Base-by-base conservation (phyloP, 2,888 invertebrate genomes). In the Tenthredo distinguenda region DNA sequence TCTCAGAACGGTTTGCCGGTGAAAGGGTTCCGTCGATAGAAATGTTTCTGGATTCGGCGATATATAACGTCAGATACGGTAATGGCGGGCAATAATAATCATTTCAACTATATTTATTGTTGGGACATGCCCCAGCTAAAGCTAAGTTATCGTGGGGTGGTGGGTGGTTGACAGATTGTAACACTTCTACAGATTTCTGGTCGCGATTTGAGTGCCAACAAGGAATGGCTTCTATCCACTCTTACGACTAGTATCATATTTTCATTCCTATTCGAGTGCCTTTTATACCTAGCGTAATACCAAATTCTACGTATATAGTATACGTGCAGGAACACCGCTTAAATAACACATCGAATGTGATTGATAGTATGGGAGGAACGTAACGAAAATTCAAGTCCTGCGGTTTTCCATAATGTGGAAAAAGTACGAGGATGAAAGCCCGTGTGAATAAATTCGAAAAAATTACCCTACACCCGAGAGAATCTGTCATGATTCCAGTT, bases 21-120 rank as follows among this genome's bases (percentile, higher is more conserved):
- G 86, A 86, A 87, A 87, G 84, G 86, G 82, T 86, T 84, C 81
- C 86, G 72, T 82, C 85, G 85, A 85, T 87, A 83, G 86, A 86
- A 82, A 86, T 81, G 84, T 68, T 77, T 72, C 74, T n/a, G 71
- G 81, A 68, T 74, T 84, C 72, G 84, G 43, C 71, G 58, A 86
- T 84, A 82, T 82, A 82, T 72, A 55, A 58, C 62, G 40, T 81
- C 43, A 79, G 84, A 87, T 86, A 81, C 62, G 58, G 40, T 81
- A 81, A 81, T 81, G 86, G 84, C 77, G 50, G 68, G 74, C 85
- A 88, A 87, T 87, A 87, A 88, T 87, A 87, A 88, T 86, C 86
- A 86, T 88, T 86, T 86, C 76, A 84, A 40, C 85, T 74, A 87
- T 88, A 87, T 87, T 88, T 87, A 87, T 87, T 81, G 86, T 85